Base-by-base conservation (phyloP, 2,888 invertebrate genomes). In the Agapetus fuscipes region DNA sequence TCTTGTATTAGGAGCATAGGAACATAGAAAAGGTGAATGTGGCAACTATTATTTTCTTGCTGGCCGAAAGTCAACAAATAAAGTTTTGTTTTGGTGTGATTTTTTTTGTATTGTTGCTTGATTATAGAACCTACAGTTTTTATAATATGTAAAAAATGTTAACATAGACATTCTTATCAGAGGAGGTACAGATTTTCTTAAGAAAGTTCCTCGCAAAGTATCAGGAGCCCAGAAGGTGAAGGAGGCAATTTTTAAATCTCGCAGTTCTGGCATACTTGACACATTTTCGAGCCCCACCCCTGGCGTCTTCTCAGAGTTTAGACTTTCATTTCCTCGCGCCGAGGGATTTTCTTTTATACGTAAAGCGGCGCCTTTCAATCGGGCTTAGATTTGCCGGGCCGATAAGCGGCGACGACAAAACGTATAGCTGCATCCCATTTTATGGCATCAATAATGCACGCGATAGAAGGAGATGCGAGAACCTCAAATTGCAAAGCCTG, bases 361-460 rank as follows among this genome's bases (percentile, higher is more conserved):
- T 20, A 32, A 30, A 32, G 32, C 20, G 20, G 31, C 27, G 39
- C 43, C 41, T 41, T 44, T 41, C 41, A 43, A 46, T 46, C 46
- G 46, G 39, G 37, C 28, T 33, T 37, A 39, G 46, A 46, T 46
- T 37, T 37, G 24, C 27, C 37, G 30, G 13, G 39, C 46, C 46
- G 46, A 46, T 46, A 46, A 43, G 46, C 26, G 20, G 36, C 13
- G 35, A 31, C 24, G 35, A 36, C 30, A 27, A 36, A 6, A 20
- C 20, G 9, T 6, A 36, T 37, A 37, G 37, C 42, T 45, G 37
- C 45, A 37, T 42, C 45, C 41, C 45, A 45, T 45, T 45, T 45
- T 45, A 42, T 42, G 37, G 39, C 30, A 42, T 45, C 41, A 39
- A 45, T 45, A 45, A 39, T 45, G 39, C 37, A 45, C 14, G 12